phyloP scores from a whole-genome alignment of 2,113 vertebrate genomes.

The Pardalotus punctatus region DNA sequence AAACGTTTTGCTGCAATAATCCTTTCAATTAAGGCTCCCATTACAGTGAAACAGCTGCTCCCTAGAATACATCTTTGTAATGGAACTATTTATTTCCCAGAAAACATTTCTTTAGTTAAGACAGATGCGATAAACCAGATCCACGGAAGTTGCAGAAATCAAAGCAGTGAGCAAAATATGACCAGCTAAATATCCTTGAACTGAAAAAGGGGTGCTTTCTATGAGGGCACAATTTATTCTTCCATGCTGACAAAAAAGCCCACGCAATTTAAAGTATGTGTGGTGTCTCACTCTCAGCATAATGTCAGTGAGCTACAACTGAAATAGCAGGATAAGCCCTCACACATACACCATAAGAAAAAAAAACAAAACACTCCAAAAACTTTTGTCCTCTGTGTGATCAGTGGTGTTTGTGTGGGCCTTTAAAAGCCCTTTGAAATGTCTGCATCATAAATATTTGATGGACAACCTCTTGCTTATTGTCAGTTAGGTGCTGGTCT shows the following conservation, averaged over 20 bases:
- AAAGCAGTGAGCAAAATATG: neutral
- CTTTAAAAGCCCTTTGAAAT: slow-evolving; percentile 52
- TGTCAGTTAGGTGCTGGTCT: slow-evolving; percentile 5
- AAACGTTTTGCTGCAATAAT: slow-evolving; percentile 9
- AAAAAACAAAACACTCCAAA: neutral
- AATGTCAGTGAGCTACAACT: neutral
- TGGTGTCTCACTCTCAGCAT: neutral
- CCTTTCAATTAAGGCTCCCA: slow-evolving; percentile 51
- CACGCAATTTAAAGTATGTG: neutral
- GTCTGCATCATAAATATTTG: slow-evolving; percentile 65
- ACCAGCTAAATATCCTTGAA: neutral
- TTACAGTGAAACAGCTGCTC: slow-evolving; percentile 42
- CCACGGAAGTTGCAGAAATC: neutral
- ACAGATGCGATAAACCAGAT: slow-evolving; percentile 51
- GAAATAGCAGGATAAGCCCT: neutral
- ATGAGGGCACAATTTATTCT: neutral
- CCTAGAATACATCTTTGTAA: slow-evolving; percentile 50
- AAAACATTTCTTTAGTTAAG: slow-evolving; percentile 38
- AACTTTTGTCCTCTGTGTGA: neutral
- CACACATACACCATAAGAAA: neutral
- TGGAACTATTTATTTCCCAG: slow-evolving; percentile 56
- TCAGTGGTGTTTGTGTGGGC: neutral
- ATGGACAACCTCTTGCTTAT: slow-evolving; percentile 63
- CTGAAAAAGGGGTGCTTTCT: neutral
- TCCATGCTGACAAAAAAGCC: neutral